A percentile compares a stretch with the other conserved stretches of the same genome.
These are phyloP conservation scores for Lethrus apterus DNA, from an alignment of 1,140 invertebrate genomes.

Conservation along the genomic window DNA sequence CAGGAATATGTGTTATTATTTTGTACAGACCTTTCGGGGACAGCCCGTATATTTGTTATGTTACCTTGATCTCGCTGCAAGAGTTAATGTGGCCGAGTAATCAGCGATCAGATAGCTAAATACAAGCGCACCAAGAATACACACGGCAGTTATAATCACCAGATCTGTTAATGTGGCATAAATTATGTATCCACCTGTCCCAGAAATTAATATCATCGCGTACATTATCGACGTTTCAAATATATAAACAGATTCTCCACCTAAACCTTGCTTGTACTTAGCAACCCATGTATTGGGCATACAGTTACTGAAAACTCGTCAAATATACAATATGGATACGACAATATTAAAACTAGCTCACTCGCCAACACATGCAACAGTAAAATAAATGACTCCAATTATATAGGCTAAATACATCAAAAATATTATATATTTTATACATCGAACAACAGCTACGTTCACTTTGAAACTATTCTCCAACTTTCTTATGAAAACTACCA, in stretches of 20 bases:
- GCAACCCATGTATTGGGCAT: background rate
- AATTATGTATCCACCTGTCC: background rate
- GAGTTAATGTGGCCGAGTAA: constrained; percentile 24
- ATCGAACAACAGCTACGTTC: constrained; percentile 19
- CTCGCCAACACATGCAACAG: constrained; percentile 14
- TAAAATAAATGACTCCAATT: constrained; percentile 19
- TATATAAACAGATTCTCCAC: background rate
- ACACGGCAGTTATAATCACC: constrained; percentile 14
- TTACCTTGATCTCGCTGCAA: constrained; percentile 16
- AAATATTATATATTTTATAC: constrained; percentile 20
- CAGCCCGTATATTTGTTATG: too few species aligned
- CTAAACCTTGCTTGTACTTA: background rate
- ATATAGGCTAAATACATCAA: constrained; percentile 17
- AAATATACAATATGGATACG: too few species aligned
- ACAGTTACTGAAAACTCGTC: background rate
- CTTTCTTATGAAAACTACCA: constrained; percentile 6
- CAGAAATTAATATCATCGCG: constrained; percentile 11
- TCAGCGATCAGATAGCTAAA: constrained; percentile 24
- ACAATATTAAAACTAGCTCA: constrained; percentile 5
- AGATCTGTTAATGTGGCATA: constrained; percentile 13
- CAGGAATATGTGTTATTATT: too few species aligned
- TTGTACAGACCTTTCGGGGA: too few species aligned
- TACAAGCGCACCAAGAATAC: constrained; percentile 18
- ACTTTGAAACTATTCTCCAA: constrained; percentile 18
- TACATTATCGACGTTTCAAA: constrained; percentile 12